A percentile compares a stretch with the other conserved stretches of the same genome.
Evolutionary conservation across 2,797 vertebrate species (phyloP).

Genomic region (Streptopelia turtur): DNA sequence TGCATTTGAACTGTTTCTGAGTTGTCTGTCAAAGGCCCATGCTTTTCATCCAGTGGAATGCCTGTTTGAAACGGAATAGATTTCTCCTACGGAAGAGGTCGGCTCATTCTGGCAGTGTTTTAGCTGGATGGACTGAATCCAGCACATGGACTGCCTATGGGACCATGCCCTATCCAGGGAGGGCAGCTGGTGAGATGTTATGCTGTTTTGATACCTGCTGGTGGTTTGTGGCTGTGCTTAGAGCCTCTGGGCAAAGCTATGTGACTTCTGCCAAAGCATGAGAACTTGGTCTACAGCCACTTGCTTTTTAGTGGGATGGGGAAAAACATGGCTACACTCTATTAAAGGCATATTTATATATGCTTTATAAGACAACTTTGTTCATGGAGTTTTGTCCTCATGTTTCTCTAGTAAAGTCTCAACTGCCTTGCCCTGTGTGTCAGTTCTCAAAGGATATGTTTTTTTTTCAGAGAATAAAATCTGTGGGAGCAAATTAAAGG

Average conservation of each 20-base stretch:
- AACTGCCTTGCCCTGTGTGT: background rate
- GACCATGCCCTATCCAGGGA: background rate
- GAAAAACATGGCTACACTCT: background rate
- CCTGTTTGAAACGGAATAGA: background rate
- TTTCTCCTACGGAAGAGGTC: background rate
- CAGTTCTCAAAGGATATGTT: background rate
- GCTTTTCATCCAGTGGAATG: background rate
- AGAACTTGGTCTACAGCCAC: background rate
- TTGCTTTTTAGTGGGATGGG: background rate
- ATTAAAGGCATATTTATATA: background rate
- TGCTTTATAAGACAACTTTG: background rate
- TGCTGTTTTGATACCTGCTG: background rate
- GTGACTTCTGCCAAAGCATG: background rate
- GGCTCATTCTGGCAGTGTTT: background rate
- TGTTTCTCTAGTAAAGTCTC: background rate
- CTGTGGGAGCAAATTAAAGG: background rate
- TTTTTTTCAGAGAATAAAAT: background rate
- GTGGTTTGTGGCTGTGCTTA: background rate
- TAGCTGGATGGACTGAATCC: background rate
- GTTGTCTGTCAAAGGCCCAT: background rate
- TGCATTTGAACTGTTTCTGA: background rate
- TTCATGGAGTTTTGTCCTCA: background rate
- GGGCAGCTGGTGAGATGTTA: background rate
- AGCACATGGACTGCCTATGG: background rate
- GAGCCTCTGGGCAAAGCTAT: background rate